These are phyloP conservation scores for Pseudomyrmex sp. DNA, from an alignment of 1,140 invertebrate genomes.

Conservation along the genomic window DNA sequence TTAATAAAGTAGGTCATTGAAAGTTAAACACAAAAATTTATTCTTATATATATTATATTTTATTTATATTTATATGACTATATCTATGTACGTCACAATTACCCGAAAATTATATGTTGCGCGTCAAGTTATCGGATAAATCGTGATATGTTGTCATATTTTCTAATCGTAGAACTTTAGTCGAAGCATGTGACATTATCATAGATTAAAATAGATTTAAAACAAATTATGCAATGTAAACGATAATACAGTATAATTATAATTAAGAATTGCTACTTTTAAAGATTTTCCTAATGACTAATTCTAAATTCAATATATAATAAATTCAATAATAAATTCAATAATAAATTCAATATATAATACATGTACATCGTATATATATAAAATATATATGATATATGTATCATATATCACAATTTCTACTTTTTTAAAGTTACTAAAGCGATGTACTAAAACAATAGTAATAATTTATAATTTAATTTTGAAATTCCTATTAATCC, in stretches of 20 bases:
- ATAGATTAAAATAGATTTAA: background rate
- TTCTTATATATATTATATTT: background rate
- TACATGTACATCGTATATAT: background rate
- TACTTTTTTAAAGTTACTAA: too few species aligned
- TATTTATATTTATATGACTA: background rate
- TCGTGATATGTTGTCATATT: background rate
- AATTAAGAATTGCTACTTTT: background rate
- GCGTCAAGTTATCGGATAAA: background rate
- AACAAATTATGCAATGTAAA: constrained; percentile 6
- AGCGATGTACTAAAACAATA: too few species aligned
- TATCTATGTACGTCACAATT: background rate
- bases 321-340: background rate
- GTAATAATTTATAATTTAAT: too few species aligned
- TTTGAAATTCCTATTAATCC: too few species aligned
- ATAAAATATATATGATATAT: too few species aligned
- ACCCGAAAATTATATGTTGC: background rate
- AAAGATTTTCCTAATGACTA: background rate
- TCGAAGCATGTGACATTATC: background rate
- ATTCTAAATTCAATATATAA: background rate
- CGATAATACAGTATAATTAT: background rate
- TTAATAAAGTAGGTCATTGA: too few species aligned
- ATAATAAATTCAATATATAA: background rate
- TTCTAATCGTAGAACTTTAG: constrained; percentile 1
- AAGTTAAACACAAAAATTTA: background rate
- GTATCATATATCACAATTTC: too few species aligned